Evolutionary conservation across 2,888 invertebrate genomes (phyloP).

Genomic region (Dermolepida albohirtum): DNA sequence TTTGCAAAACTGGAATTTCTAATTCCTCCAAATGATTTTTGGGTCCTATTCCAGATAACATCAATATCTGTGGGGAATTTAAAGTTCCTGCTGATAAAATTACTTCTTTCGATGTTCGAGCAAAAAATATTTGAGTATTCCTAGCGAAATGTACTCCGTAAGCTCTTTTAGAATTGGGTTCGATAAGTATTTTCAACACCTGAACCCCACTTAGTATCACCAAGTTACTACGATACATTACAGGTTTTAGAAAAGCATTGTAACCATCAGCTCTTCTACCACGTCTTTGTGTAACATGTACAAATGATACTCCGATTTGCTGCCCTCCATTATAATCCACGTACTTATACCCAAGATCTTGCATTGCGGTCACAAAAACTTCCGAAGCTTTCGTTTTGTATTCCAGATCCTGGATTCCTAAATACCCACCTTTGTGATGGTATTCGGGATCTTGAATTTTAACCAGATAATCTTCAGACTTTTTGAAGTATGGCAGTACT

Average conservation of each 20-base stretch:
- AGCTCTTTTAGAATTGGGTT: slow-evolving; percentile 71
- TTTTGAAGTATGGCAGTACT: slow-evolving; percentile 60
- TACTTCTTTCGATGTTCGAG: slow-evolving; percentile 66
- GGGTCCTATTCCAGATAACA: slow-evolving; percentile 67
- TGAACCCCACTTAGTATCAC: slow-evolving; percentile 61
- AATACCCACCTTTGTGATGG: slow-evolving; percentile 61
- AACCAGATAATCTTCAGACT: slow-evolving; percentile 59
- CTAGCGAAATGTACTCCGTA: slow-evolving; percentile 59
- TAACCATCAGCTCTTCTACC: slow-evolving; percentile 5
- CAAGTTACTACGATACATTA: slow-evolving; percentile 6
- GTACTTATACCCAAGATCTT: slow-evolving; percentile 70
- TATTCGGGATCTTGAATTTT: slow-evolving; percentile 57
- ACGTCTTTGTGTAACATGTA: slow-evolving; percentile 56
- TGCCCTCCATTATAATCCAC: slow-evolving; percentile 72
- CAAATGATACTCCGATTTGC: slow-evolving; percentile 68
- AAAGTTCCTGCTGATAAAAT: slow-evolving; percentile 71
- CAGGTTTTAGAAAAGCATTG: not conserved
- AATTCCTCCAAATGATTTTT: slow-evolving; percentile 54
- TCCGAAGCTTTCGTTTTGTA: slow-evolving; percentile 64
- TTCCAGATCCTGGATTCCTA: slow-evolving; percentile 62
- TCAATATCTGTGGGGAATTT: slow-evolving; percentile 60
- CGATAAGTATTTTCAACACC: slow-evolving; percentile 72
- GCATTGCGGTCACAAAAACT: slow-evolving; percentile 70
- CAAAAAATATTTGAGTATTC: slow-evolving; percentile 49
- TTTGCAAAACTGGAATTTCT: slow-evolving; percentile 55